phyloP scores from a whole-genome alignment of 2,797 vertebrate species.

The Labeo calbasu region DNA sequence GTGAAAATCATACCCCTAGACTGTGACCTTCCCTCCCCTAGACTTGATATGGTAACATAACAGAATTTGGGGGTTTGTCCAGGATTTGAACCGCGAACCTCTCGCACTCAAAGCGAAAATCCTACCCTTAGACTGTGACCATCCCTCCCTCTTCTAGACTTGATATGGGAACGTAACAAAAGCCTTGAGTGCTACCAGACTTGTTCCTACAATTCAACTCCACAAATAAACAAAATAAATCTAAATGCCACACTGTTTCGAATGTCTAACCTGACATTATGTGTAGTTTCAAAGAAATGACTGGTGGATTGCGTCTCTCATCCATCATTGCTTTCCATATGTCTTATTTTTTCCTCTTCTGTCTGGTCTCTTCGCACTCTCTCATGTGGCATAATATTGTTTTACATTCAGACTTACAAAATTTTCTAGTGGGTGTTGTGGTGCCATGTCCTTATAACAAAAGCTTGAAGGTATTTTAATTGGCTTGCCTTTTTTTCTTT shows the following conservation, averaged over 20 bases:
- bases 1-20: constrained; percentile 69
- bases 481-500: neutral
- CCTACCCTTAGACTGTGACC: constrained; percentile 63
- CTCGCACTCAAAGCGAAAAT: constrained; percentile 67
- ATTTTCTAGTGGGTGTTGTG: neutral
- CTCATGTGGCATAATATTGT: neutral
- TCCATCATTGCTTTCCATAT: neutral
- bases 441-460: neutral
- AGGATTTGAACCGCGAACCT: constrained; percentile 59
- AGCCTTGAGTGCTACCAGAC: too few species aligned
- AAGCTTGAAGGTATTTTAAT: constrained; percentile 1
- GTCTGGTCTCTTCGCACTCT: neutral
- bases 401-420: neutral
- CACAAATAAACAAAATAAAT: neutral
- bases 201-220: neutral
- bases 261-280: neutral
- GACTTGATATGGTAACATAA: too few species aligned
- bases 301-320: neutral
- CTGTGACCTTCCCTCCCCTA: neutral
- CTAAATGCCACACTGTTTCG: neutral
- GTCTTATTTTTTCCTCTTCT: neutral
- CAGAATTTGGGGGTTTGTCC: too few species aligned
- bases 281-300: neutral
- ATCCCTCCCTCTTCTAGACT: too few species aligned
- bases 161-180: too few species aligned